Evolutionary conservation across 92 coral and sea anemone species (phyloP).

Genomic region (Hydrozoanthus gracilis): DNA sequence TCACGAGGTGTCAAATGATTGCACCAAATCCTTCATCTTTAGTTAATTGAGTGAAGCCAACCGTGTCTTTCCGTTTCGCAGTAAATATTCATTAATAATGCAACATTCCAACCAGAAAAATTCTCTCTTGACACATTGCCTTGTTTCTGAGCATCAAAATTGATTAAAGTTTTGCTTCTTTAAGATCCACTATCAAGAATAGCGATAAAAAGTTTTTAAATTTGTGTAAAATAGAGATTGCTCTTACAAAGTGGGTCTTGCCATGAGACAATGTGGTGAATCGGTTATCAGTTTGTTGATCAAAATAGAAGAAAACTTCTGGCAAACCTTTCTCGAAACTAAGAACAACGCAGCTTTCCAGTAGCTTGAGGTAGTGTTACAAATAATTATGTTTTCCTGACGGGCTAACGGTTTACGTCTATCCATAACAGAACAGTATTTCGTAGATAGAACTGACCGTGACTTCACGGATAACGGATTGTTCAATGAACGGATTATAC

Average conservation of each 20-base stretch:
- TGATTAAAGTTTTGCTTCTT: background rate
- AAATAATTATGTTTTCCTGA: background rate
- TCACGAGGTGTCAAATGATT: slow-evolving; percentile 45
- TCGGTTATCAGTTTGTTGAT: slow-evolving; percentile 21
- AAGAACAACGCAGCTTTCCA: background rate
- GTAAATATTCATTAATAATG: slow-evolving; percentile 28
- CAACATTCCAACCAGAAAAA: slow-evolving; percentile 22
- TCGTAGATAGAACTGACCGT: slow-evolving; percentile 30
- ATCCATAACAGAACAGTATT: slow-evolving; percentile 8
- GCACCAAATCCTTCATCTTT: slow-evolving; percentile 44
- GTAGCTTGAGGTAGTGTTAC: background rate
- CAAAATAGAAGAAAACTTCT: background rate
- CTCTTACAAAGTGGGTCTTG: slow-evolving; percentile 3
- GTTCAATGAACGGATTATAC: slow-evolving; percentile 48
- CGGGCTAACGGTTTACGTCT: background rate
- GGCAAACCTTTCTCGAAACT: background rate
- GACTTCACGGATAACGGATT: slow-evolving; percentile 53
- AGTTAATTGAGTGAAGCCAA: slow-evolving; percentile 52
- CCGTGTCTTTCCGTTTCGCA: slow-evolving; percentile 37
- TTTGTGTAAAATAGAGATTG: background rate
- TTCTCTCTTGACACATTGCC: background rate
- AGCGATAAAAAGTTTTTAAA: background rate
- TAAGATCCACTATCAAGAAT: background rate
- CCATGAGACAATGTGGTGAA: slow-evolving; percentile 9
- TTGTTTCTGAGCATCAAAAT: background rate